Evolutionary conservation across 2,888 invertebrate genomes (phyloP), one percentile per base, ranked within the genome.

Genomic region (Halictus quadricinctus): DNA sequence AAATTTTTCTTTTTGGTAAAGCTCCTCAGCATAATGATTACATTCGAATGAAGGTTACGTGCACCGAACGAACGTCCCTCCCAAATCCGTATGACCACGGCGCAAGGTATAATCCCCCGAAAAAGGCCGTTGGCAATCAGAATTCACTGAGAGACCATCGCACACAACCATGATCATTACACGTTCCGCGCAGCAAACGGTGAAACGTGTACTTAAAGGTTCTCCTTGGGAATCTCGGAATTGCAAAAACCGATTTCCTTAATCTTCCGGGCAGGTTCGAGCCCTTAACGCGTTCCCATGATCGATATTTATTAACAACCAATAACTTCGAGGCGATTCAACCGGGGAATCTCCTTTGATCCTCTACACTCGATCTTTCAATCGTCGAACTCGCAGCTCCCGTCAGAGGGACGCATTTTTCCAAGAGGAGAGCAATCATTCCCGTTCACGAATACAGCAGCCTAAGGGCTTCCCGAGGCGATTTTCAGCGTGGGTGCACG

Each of bases 401-500:
- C 10, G 29, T 10, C 58, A 0, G 12, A 12, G 0, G 10, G 41
- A 70, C 13, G 25, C 6, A 75, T 82, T 88, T 83, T 90, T 78
- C 66, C 69, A n/a, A 60, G 60, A 66, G 0, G 15, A 58, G 54
- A 74, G 54, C 80, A 79, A 88, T 84, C 80, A 70, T 75, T 25
- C 43, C 25, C 73, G 77, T 89, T 85, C 81, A 85, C 77, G 86
- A 78, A 85, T 79, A 82, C 72, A 72, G 69, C 15, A 54, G 76
- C 88, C 86, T 54, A 29, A 66, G 87, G 89, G 85, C 79, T 84
- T 82, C 83, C 84, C 85, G 76, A 80, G 81, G 87, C 79, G 83
- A 85, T 91, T 83, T 89, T 78, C 87, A 85, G 92, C 91, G 94
- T 93, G 92, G 93, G 93, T 92, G 93, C 93, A 94, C 93, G 93